Base-by-base conservation (phyloP, 1,140 invertebrate genomes). In the Drosophila dunni region DNA sequence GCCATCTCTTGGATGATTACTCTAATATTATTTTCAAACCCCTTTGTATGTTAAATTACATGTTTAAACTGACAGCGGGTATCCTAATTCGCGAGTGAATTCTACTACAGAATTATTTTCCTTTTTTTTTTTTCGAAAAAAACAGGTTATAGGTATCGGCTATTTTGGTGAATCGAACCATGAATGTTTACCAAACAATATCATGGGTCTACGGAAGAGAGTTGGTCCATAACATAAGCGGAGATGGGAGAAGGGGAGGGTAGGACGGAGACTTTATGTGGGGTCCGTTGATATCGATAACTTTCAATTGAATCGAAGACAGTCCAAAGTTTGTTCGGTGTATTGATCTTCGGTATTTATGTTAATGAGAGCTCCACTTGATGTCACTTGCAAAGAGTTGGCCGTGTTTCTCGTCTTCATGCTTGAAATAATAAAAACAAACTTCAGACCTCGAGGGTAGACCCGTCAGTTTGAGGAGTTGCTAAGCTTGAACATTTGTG, bases 351-450 rank as follows among this genome's bases (percentile, higher is more conserved):
- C 4, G 33, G 29, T 50, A 58, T 76, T 62, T 76, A 79, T 79
- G 68, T 78, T 78, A 75, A 74, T 78, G 50, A 80, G 75, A 65
- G 65, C 36, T 75, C 65, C 65, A 58, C 75, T 80, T 70, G 34
- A 80, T 51, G 75, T 54, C 75, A 79, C 78, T 78, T 78, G 48
- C 38, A 3, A 51, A 79, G 75, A 74, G 75, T 40, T 68, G 13
- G 34, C 60, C 38, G 69, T 70, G 61, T 73, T 77, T 77, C 34
- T 77, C 53, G 17, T 62, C 65, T 79, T 76, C 63, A 76, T 33
- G 67, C 53, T 64, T 76, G 62, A 79, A 57, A 67, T 76, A 61
- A 62, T 48, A 67, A 54, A 50, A 78, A 75, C 66, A 75, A 42
- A 61, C 75, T 70, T 65, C n/a, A 70, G 42, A 46, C 36, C 51